phyloP scores from a whole-genome alignment of 2,888 invertebrate genomes.

The Drosophila putrida region DNA sequence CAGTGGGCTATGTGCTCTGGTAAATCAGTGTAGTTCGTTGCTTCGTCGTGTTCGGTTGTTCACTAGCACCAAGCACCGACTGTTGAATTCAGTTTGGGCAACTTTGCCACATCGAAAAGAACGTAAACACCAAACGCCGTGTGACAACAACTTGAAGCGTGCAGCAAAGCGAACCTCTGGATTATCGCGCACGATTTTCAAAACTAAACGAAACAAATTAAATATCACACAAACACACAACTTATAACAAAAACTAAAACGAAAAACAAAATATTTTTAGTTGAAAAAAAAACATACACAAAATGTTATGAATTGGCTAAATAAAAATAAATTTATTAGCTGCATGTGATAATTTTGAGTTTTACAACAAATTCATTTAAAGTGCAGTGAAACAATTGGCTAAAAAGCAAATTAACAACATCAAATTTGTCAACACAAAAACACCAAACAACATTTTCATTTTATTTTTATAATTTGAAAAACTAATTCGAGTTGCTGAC shows the following conservation, averaged over 20 bases:
- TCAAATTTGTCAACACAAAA: too few relatives aligned
- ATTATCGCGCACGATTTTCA: slow-evolving; percentile 83
- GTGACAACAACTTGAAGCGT: slow-evolving; percentile 78
- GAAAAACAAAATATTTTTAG: slow-evolving; percentile 17
- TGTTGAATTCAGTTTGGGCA: slow-evolving; percentile 29
- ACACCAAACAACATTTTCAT: slow-evolving; percentile 14
- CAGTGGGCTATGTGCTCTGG: slow-evolving; percentile 52
- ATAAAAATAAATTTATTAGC: slow-evolving; percentile 46
- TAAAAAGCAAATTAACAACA: slow-evolving; percentile 1
- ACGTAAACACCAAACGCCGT: slow-evolving; percentile 54
- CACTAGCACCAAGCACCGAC: slow-evolving; percentile 46
- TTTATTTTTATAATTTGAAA: slow-evolving; percentile 40
- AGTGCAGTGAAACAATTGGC: slow-evolving; percentile 59
- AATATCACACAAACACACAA: slow-evolving; percentile 27
- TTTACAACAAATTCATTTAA: slow-evolving; percentile 22
- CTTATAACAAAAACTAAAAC: slow-evolving; percentile 23
- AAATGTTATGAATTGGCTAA: slow-evolving; percentile 63
- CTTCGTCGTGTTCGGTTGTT: slow-evolving; percentile 83
- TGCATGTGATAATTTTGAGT: slow-evolving; percentile 58
- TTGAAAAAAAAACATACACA: slow-evolving; percentile 28
- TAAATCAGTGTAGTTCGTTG: slow-evolving; percentile 84
- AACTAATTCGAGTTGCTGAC: slow-evolving; percentile 11
- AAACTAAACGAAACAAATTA: slow-evolving; percentile 34
- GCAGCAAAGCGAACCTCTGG: slow-evolving; percentile 83
- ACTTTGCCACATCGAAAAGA: slow-evolving; percentile 54